phyloP scores from a whole-genome alignment of 2,797 vertebrate genomes.

The Otolemur crassicaudatus region DNA sequence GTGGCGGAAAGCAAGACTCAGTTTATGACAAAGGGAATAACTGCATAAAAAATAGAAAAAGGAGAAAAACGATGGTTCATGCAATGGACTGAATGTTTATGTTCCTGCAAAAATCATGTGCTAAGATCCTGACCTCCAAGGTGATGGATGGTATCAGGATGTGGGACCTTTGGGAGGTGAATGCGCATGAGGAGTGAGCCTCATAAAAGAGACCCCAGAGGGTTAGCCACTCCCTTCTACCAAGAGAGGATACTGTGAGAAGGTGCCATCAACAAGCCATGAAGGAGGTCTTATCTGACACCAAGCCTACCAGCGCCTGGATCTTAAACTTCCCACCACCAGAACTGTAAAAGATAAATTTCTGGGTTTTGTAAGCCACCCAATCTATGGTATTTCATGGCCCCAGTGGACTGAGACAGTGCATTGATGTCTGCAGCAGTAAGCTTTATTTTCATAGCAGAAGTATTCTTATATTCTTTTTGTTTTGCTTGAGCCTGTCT shows the following conservation, averaged over 20 bases:
- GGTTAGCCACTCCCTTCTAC: background rate
- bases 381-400: background rate
- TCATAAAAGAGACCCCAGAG: background rate
- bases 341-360: background rate
- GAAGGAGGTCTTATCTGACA: background rate
- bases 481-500: constrained; percentile 30
- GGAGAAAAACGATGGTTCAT: background rate
- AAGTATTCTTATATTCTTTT: background rate
- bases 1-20: background rate
- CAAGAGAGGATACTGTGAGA: background rate
- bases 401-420: background rate
- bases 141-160: background rate
- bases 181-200: fast-evolving
- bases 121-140: background rate
- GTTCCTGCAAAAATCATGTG: background rate
- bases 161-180: background rate
- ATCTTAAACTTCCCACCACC: background rate
- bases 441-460: background rate
- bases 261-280: background rate
- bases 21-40: background rate
- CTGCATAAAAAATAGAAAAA: background rate
- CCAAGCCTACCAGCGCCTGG: background rate
- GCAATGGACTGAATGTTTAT: background rate
- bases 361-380: background rate
- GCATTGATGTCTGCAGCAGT: background rate